Percentiles rank a stretch among this genome's conserved stretches.
These are phyloP conservation scores for Champsocephalus gunnari DNA, from an alignment of 2,797 vertebrate genomes.

Conservation along the genomic window DNA sequence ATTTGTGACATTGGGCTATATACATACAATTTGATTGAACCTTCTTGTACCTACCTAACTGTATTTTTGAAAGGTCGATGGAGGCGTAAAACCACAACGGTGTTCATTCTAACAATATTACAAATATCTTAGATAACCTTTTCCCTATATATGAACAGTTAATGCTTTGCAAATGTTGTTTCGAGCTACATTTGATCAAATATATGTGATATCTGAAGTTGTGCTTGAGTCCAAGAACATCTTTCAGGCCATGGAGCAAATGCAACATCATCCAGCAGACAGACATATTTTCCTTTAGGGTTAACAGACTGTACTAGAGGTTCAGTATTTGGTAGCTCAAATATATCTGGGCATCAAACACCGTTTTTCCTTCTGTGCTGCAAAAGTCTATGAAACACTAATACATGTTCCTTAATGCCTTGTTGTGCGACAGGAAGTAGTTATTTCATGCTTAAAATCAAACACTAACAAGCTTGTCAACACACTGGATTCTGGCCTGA, in stretches of 20 bases:
- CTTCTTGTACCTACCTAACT: too few relatives aligned
- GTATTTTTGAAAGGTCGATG: too few relatives aligned
- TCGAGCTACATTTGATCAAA: constrained; percentile 15
- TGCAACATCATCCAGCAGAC: constrained; percentile 37
- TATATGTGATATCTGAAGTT: constrained; percentile 21
- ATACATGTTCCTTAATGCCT: neutral
- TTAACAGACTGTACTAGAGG: neutral
- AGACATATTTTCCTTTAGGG: constrained; percentile 17
- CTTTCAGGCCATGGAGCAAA: constrained; percentile 15
- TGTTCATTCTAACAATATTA: too few relatives aligned
- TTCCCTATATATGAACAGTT: constrained; percentile 24
- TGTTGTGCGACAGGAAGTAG: neutral
- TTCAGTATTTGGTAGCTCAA: neutral
- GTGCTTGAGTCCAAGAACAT: constrained; percentile 3
- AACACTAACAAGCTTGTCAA: neutral
- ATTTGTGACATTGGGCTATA: too few relatives aligned
- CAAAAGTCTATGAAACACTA: neutral
- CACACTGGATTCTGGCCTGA: neutral
- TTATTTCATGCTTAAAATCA: neutral
- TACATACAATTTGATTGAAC: too few relatives aligned
- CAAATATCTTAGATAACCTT: constrained; percentile 4
- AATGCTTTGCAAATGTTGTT: constrained; percentile 26
- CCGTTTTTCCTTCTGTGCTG: too few relatives aligned
- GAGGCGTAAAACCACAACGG: too few relatives aligned
- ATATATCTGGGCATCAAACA: neutral